These are phyloP conservation scores for Geococcyx californianus DNA, from an alignment of 2,113 vertebrate species.

Conservation along the genomic window DNA sequence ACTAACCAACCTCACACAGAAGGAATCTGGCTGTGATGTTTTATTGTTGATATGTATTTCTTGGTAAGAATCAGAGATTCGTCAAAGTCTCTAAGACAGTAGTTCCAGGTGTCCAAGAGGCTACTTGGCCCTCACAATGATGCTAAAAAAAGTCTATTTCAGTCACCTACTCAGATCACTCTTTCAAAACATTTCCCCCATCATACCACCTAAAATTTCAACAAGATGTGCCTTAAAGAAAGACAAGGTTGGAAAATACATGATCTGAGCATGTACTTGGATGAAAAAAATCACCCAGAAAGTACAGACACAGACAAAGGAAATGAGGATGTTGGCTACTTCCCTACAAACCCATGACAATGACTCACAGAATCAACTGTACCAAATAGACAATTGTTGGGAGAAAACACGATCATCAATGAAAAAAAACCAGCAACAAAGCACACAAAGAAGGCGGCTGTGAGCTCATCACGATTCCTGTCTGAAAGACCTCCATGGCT, in stretches of 20 bases:
- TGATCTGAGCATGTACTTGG: not conserved
- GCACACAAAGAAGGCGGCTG: slow-evolving; percentile 34
- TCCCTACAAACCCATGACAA: slow-evolving; percentile 40
- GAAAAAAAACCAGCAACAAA: slow-evolving; percentile 57
- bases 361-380: slow-evolving; percentile 58
- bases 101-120: not conserved
- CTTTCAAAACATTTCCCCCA: not conserved
- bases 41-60: not conserved
- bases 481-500: slow-evolving; percentile 2
- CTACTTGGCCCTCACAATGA: not conserved
- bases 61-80: not conserved
- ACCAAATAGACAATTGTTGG: slow-evolving; percentile 38
- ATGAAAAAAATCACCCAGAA: not conserved
- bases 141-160: not conserved
- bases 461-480: slow-evolving; percentile 33
- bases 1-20: not conserved
- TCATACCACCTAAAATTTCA: not conserved
- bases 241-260: not conserved
- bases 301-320: not conserved
- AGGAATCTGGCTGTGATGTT: not conserved
- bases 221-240: not conserved
- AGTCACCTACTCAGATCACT: not conserved
- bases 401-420: slow-evolving; percentile 28
- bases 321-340: slow-evolving; percentile 4
- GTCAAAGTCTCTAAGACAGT: not conserved